Base-by-base conservation (phyloP, 92 coral and sea anemone species). In the Montipora capitata region DNA sequence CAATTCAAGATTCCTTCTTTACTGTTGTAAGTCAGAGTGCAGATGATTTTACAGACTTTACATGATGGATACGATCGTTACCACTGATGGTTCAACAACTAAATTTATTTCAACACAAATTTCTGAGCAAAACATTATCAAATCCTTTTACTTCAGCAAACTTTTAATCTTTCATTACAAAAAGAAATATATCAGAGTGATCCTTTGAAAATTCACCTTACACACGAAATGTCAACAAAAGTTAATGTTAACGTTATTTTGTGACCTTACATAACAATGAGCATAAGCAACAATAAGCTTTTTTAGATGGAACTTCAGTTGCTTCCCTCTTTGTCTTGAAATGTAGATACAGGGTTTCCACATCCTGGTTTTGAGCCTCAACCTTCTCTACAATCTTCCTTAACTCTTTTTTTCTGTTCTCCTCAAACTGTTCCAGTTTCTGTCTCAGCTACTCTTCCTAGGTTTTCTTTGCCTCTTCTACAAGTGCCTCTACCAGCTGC, bases 371-470 rank as follows among this genome's bases (percentile, higher is more conserved):
- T 72, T 94, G 93, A 16, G 99, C 99, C 85, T 90, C 88, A 27
- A 92, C 80, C 68, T 77, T 95, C 40, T 94, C 98, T 73, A 82
- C 74, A 68, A 88, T 88, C 15, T 91, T 94, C 64, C 87, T 94
- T 54, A 89, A 70, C 75, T 88, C 80, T 44, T 98, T 98, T 4
- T 77, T 87, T 5, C 94, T 92, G 58, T 97, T 97, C 77, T 87
- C 94, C 63, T 85, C 93, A 42, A 91, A 90, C 74, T 88, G 93
- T 76, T 91, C 98, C 98, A 92, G 87, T 83, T 96, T 96, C 62
- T 86, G 92, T n/a, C 90, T 79, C 27, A 87, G 64, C 79, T 91
- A 92, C 81, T 97, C 96, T 18, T 93, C 96, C 76, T 81, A 78
- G 13, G 89, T 81, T 57, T 91, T 94, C 68, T 77, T 80, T 84